Base-by-base conservation (phyloP, 2,888 invertebrate genomes). In the Barypeithes pellucidus region DNA sequence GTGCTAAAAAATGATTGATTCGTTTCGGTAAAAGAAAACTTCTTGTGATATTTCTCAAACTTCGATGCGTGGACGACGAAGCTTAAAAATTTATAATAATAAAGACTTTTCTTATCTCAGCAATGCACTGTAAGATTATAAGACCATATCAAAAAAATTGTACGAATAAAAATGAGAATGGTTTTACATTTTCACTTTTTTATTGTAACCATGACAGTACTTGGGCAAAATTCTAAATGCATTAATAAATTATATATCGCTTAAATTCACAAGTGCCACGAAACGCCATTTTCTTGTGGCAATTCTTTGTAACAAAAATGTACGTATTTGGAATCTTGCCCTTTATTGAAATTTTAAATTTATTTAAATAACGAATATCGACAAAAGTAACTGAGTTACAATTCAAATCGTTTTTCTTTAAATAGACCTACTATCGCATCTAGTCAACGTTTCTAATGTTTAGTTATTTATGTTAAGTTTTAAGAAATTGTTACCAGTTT, bases 381-480 rank as follows among this genome's bases (percentile, higher is more conserved):
- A 33, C 11, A 29, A n/a, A n/a, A 36, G 47, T 62, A 63, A 50
- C 33, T 63, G 9, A 33, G 36, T 63, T 63, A 50, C 16, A 36
- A 61, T 29, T 61, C 2, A 33, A 45, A 45, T 50, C 18, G 36
- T 52, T 41, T 67, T 63, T 52, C 18, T 72, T n/a, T 66, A 33
- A 33, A 68, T 65, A 77, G 80, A 80, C 77, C 79, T 77, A 70
- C 77, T 77, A 75, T 70, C 76, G 72, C 71, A 72, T 81, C 80
- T 81, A 81, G 81, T 80, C 80, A 81, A 72, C 76, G 76, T 78
- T 76, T 78, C 79, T 79, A 78, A 78, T 75, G 73, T 79, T 70
- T 76, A 78, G 75, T 71, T 78, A 78, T 79, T 79, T 80, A 79
- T 79, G 76, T 61, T 68, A 68, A 73, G 59, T 62, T 39, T 62